These are phyloP conservation scores for Pseudococcus jackbeardsleyi DNA, from an alignment of 2,888 invertebrate species.

Conservation along the genomic window DNA sequence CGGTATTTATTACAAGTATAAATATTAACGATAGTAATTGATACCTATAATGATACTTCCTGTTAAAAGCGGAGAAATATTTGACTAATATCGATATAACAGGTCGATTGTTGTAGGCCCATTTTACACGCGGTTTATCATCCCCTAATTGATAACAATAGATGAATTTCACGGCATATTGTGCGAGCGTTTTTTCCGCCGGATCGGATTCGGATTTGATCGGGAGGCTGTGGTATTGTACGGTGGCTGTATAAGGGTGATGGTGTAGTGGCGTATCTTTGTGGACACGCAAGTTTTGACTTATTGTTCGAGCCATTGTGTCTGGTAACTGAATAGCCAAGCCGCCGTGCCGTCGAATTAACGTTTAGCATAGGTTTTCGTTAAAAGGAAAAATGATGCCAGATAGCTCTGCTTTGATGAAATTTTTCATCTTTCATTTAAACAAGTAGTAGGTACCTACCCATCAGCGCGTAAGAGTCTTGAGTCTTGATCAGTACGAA, in stretches of 20 bases:
- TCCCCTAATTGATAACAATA: constrained; percentile 16
- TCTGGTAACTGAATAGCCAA: neutral
- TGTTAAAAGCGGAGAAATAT: constrained; percentile 29
- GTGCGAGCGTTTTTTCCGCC: constrained; percentile 10
- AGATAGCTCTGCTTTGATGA: neutral
- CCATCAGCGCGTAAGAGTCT: neutral
- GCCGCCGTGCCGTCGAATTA: neutral
- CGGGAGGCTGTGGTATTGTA: neutral
- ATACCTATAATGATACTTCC: constrained; percentile 13
- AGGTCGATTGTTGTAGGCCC: constrained; percentile 57
- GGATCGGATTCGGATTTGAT: neutral
- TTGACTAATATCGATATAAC: constrained; percentile 61
- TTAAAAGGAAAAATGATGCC: neutral
- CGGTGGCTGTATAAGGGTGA: neutral
- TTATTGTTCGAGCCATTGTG: constrained; percentile 36
- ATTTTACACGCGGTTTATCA: constrained; percentile 63
- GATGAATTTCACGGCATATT: constrained; percentile 64
- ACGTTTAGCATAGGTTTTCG: neutral
- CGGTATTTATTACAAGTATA: constrained; percentile 39
- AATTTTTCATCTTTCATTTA: neutral
- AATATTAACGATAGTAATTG: constrained; percentile 45
- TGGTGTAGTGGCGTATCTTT: neutral
- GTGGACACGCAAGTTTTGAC: constrained; percentile 41
- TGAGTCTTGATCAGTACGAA: neutral
- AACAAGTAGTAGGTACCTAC: neutral